Percentiles rank a stretch among this genome's conserved stretches.
These are phyloP conservation scores for Pygmarrhopalites habei DNA, from an alignment of 1,140 invertebrate species.

Conservation along the genomic window DNA sequence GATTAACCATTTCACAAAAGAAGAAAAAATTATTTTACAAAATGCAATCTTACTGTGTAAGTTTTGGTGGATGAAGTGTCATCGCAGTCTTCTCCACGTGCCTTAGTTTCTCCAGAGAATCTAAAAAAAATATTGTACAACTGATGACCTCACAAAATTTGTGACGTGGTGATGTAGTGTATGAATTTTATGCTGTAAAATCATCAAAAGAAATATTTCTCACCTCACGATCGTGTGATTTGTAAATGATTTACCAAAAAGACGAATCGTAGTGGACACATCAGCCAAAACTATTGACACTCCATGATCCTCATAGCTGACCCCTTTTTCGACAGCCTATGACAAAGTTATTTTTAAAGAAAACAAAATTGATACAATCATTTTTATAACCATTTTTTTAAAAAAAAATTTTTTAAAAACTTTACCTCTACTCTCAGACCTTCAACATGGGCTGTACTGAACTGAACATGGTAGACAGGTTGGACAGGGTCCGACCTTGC, in stretches of 20 bases:
- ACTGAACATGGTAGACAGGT: no score
- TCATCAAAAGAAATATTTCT: no score
- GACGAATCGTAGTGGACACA: slow-evolving; percentile 52
- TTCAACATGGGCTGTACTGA: slow-evolving; percentile 17
- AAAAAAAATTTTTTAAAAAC: background rate
- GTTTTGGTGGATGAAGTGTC: slow-evolving; percentile 24
- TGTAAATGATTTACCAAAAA: slow-evolving; percentile 67
- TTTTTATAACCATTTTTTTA: no score
- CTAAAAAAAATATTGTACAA: no score
- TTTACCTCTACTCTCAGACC: slow-evolving; percentile 29
- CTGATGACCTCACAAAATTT: no score
- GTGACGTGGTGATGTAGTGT: no score
- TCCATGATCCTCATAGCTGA: slow-evolving; percentile 53
- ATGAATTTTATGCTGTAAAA: no score
- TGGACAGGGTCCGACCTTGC: no score
- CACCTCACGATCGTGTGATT: slow-evolving; percentile 58
- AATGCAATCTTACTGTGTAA: no score
- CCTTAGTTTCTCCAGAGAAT: slow-evolving; percentile 51
- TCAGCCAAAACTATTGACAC: slow-evolving; percentile 59
- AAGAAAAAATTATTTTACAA: no score
- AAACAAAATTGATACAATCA: background rate
- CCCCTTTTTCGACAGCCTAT: slow-evolving; percentile 28
- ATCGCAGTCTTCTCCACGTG: slow-evolving; percentile 40
- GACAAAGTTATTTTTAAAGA: no score
- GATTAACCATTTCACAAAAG: no score